phyloP scores from a whole-genome alignment of 2,113 vertebrate species.

The Antennarius striatus region DNA sequence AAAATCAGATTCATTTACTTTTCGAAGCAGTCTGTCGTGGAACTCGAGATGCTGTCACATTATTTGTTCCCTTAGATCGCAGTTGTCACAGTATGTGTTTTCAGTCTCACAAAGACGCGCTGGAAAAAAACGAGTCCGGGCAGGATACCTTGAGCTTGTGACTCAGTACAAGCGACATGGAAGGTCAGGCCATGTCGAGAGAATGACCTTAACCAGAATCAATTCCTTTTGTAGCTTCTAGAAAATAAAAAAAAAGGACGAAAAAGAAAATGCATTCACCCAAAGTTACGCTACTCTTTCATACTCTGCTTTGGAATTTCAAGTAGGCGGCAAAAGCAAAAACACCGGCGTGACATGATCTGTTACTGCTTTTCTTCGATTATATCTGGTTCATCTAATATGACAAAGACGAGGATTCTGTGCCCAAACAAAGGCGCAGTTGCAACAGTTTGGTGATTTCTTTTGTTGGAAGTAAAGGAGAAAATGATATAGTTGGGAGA shows the following conservation, averaged over 20 bases:
- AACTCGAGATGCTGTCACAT: slow-evolving; percentile 61
- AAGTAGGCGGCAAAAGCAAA: slow-evolving; percentile 20
- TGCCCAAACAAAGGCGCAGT: slow-evolving; percentile 55
- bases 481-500: slow-evolving; percentile 59
- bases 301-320: slow-evolving; percentile 12
- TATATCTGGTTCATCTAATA: slow-evolving; percentile 17
- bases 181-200: slow-evolving; percentile 46
- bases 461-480: slow-evolving; percentile 38
- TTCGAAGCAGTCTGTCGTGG: slow-evolving; percentile 41
- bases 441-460: slow-evolving; percentile 50
- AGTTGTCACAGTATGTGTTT: slow-evolving; percentile 60
- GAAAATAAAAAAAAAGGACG: not conserved
- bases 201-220: slow-evolving; percentile 49
- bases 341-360: slow-evolving; percentile 18
- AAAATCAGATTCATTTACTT: slow-evolving; percentile 60
- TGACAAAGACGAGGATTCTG: slow-evolving; percentile 46
- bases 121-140: slow-evolving; percentile 26
- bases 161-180: slow-evolving; percentile 33
- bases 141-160: slow-evolving; percentile 46
- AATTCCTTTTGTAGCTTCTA: slow-evolving; percentile 18
- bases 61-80: slow-evolving; percentile 61
- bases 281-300: not conserved
- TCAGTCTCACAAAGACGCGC: slow-evolving; percentile 50
- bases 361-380: slow-evolving; percentile 37
- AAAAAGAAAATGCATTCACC: too few relatives aligned